A percentile compares a stretch with the other conserved stretches of the same genome.
These are phyloP conservation scores for Puntigrus tetrazona DNA, from an alignment of 2,113 vertebrate species.

Conservation along the genomic window DNA sequence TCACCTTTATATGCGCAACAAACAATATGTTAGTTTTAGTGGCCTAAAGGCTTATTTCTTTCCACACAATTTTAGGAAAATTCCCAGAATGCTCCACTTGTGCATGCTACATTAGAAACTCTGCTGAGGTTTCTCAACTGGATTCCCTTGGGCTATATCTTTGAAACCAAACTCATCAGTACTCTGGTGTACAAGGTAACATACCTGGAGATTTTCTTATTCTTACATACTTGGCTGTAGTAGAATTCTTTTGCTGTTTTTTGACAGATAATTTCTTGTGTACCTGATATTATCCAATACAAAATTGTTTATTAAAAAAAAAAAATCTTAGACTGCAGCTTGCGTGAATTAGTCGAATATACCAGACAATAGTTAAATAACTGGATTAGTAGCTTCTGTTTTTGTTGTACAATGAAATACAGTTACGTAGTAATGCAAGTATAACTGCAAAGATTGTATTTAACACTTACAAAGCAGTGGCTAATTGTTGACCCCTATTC, in stretches of 20 bases:
- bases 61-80: constrained; percentile 82
- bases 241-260: not conserved
- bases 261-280: not conserved
- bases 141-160: constrained; percentile 99
- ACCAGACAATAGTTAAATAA: not conserved
- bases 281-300: not conserved
- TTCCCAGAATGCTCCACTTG: constrained; percentile 96
- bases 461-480: not conserved
- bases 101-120: constrained; percentile 96
- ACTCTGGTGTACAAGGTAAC: constrained; percentile 98
- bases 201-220: not conserved
- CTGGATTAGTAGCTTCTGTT: not conserved
- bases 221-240: not conserved
- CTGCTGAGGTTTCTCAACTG: constrained; percentile 97
- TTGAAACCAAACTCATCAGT: constrained; percentile 99
- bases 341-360: not conserved
- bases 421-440: not conserved
- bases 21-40: not conserved
- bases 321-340: not conserved
- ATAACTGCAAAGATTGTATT: not conserved
- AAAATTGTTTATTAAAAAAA: not conserved
- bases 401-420: not conserved
- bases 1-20: not conserved
- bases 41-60: not conserved
- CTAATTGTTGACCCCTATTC: not conserved